Evolutionary conservation across 35 echinoderm and acorn worm species (phyloP), one percentile per base, ranked within the genome.

Genomic region (Holothuria glaberrima): DNA sequence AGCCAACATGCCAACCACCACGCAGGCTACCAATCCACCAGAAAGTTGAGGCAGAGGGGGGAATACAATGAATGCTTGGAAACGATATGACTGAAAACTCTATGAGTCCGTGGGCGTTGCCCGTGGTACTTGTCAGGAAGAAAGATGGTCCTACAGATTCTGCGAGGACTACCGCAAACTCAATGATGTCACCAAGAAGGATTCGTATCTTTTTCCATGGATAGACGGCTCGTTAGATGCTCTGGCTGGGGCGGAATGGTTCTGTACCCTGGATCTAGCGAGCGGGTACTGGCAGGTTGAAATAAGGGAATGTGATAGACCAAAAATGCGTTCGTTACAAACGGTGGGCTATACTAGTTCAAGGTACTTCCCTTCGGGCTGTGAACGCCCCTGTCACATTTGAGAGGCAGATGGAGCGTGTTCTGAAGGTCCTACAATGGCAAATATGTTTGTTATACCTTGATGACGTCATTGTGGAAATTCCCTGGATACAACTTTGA

Each of bases 271-370:
- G 7, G 92, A 97, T 60, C 45, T 96, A 12, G 88, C 88, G 0
- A 88, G 75, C 44, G 88, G 94, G 5, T 93, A 90, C 65, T 96
- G 94, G 87, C 91, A 96, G 27, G 88, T 87, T 6, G 82, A 91
- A 25, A 22, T 91, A 21, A 44, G 62, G 4, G 69, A 75, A 28
- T 25, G 34, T 22, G 91, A 86, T 61, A 27, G 72, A 13, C 36
- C 66, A 20, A 89, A 89, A 78, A 79, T 73, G 71, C 59, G 12
- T 89, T 89, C 22, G 74, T 82, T 3, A 83, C 58, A 30, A 33
- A 30, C 3, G 30, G 71, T 58, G 83, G 67, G 6, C 72, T 74
- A 3, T 92, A 33, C 45, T 24, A 87, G 35, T 92, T 36, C 26
- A 83, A 59, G n/a, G 92, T 83, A 0, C 58, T 93, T 36, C 86